Evolutionary conservation across 1,140 invertebrate species (phyloP), one percentile per base, ranked within the genome.

Genomic region (Cyrtorhinus lividipennis): DNA sequence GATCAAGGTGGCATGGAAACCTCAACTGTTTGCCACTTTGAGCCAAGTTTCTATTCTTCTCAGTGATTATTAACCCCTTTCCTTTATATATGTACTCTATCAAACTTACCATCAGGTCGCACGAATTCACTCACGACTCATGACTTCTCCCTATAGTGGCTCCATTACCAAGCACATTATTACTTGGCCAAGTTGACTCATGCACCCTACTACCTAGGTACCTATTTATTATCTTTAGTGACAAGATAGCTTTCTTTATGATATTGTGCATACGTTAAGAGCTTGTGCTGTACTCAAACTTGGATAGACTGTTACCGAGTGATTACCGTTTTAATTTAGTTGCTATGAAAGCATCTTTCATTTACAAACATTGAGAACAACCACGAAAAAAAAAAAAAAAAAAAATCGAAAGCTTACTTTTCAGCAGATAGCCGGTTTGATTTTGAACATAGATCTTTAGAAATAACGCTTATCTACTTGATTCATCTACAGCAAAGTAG

Each of bases 1-100:
- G 48, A 53, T 53, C 48, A 53, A 53, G 48, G 48, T 53, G 48
- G 48, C 48, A 53, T 60, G 30, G 15, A n/a, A n/a, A n/a, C n/a
- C n/a, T n/a, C 57, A 24, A 58, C 44, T 26, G 23, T 2, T 59
- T 24, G 59, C 58, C 46, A 44, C 23, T 61, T 61, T 61, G 20
- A 46, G 12, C 30, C 23, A 12, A 48, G 15, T 61, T 61, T 61
- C 22, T 56, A 10, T 59, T 24, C n/a, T 13, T 56, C 24, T n/a
- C 20, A 56, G 13, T 15, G 15, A n/a, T n/a, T 20, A 53, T 20
- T 8, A 15, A 5, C 8, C 48, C 48, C 18, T 53, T 5, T 53
- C 48, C 48, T 20, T 53, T 22, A 15, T 38, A 38, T 53, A 22
- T 20, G 8, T 53, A 53, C 48, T 5, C 18, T n/a, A 13, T 53